Percentiles rank a stretch among this genome's conserved stretches.
These are phyloP conservation scores for Scomber japonicus DNA, from an alignment of 2,113 vertebrate genomes.

Conservation along the genomic window DNA sequence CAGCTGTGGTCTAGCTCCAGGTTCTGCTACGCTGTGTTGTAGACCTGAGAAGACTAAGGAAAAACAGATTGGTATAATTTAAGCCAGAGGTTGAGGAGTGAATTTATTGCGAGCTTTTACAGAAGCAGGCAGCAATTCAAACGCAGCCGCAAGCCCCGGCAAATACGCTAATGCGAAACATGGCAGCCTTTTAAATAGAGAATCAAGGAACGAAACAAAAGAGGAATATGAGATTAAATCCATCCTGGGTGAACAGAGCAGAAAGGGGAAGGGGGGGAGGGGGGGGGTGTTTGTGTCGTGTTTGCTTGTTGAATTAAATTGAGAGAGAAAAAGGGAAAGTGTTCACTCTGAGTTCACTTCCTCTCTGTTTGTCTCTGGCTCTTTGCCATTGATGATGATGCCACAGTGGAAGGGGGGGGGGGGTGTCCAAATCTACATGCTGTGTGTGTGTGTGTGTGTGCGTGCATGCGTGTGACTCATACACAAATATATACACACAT, in stretches of 20 bases:
- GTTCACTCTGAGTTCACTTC: constrained; percentile 37
- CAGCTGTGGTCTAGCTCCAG: constrained; percentile 3
- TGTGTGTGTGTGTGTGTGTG: background rate
- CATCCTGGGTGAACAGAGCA: background rate
- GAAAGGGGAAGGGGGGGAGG: background rate
- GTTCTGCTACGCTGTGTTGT: constrained; percentile 13
- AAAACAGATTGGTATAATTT: constrained; percentile 11
- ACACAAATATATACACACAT: constrained; percentile 33
- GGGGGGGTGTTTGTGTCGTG: constrained; percentile 6
- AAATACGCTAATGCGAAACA: background rate
- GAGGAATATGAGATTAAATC: background rate
- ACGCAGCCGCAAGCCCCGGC: background rate
- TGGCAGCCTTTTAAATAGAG: background rate
- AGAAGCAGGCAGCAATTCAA: background rate
- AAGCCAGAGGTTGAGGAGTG: background rate
- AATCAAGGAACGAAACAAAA: background rate
- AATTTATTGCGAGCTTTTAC: background rate
- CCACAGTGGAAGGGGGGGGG: constrained; percentile 15
- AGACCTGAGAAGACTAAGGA: background rate
- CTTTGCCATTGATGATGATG: constrained; percentile 59
- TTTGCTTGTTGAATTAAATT: background rate
- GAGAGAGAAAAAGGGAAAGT: constrained; percentile 45
- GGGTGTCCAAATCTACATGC: constrained; percentile 26
- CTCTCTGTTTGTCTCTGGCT: constrained; percentile 58
- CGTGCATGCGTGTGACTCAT: constrained; percentile 48